Base-by-base conservation (phyloP, 2,797 vertebrate species). In the Pseudomugil tenellus region DNA sequence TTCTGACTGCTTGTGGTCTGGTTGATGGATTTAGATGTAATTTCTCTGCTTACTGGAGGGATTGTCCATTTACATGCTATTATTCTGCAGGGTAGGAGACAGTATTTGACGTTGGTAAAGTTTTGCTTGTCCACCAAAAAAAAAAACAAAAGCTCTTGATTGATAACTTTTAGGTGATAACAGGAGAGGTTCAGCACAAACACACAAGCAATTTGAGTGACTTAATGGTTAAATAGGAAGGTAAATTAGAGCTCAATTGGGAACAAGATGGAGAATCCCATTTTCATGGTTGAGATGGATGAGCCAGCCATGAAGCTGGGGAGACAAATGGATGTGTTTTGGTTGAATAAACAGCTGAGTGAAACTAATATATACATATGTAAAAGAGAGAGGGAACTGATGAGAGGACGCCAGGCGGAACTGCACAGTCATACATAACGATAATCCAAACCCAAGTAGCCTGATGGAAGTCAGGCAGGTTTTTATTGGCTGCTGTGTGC, bases 391-490 rank as follows among this genome's bases (percentile, higher is more conserved):
- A 72, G 63, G 52, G 68, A 76, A 69, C 76, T 81, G 81, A 86
- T 77, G 81, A 85, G 71, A 74, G 52, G 71, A 79, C 39, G 71
- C 77, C 46, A 77, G 58, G 77, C 84, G 75, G 81, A 90, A 85
- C 67, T 48, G 62, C 67, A 56, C 72, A 64, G 70, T 85, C 82
- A 76, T 84, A 78, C 73, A 80, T 74, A 78, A 81, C 77, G 60
- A 72, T 78, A 72, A 70, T 84, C 75, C 76, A 66, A 83, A 55
- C 74, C 82, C 81, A 86, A 86, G 91, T 91, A 89, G 90, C 85
- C 78, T 93, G 90, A 93, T 93, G 89, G 90, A 93, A 92, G 85
- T 91, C 91, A 91, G 90, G 74, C 79, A 67, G 86, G 91, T 92
- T 92, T 90, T 89, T 91, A 91, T 92, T 93, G 91, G 91, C 92